Base-by-base conservation (phyloP, 2,888 invertebrate genomes). In the Aproaerema taeniolella region DNA sequence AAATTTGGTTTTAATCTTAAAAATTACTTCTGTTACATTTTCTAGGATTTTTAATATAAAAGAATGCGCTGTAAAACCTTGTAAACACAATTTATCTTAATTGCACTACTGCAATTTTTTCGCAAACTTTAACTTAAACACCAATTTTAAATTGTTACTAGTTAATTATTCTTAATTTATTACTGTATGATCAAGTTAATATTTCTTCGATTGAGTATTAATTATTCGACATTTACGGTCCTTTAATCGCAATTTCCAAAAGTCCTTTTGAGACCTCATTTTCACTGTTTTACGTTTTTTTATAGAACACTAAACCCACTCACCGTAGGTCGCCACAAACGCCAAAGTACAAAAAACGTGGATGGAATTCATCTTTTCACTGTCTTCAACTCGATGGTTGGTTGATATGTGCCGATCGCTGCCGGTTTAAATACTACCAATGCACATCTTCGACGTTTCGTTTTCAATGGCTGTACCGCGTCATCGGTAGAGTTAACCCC, bases 351-450 rank as follows among this genome's bases (percentile, higher is more conserved):
- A 54, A 45, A 60, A 38, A 32, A 65, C 46, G 30, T 57, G 44
- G 35, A 58, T 38, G 14, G 61, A 60, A 52, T 56, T 72, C 80
- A 81, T 82, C 40, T 58, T 72, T 42, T 36, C 31, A 47, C 41
- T 56, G 46, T 47, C 52, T 50, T 41, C 26, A 52, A 29, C 48
- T 55, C 37, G 42, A 53, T 45, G 49, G 52, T 52, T 50, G 54
- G 45, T 55, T 61, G 55, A 66, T 74, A 75, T 74, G 72, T 73
- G 75, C 70, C 75, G 56, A 49, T 46, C 63, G 77, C 62, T 57
- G 50, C 65, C 76, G 55, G 69, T 67, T 85, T 85, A 76, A 76
- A 85, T 85, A 85, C 85, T 85, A 79, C 68, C 70, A 62, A 60
- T 66, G 58, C 58, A 67, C 58, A 67, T 74, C 66, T 69, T 67